These are phyloP conservation scores for Polia nebulosa DNA, from an alignment of 2,888 invertebrate genomes.

Conservation along the genomic window DNA sequence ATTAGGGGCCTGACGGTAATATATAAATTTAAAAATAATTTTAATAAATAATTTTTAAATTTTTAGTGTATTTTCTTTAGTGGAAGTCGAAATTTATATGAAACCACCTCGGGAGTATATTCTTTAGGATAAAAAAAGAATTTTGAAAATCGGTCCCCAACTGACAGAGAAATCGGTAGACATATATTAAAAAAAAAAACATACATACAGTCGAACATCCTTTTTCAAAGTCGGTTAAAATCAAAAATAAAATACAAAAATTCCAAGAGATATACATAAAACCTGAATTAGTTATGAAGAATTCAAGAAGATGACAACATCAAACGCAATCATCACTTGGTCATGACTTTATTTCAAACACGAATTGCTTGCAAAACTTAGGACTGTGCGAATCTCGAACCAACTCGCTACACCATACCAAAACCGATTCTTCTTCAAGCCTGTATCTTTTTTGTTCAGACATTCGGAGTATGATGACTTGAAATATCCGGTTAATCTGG, in stretches of 20 bases:
- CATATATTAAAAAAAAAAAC: too few species aligned
- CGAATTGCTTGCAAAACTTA: slow-evolving; percentile 4
- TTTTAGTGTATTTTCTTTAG: too few species aligned
- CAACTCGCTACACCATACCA: slow-evolving; percentile 10
- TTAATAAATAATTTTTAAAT: too few species aligned
- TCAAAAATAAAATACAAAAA: neutral
- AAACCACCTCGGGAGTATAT: too few species aligned
- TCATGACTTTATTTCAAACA: neutral
- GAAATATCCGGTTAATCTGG: slow-evolving; percentile 19
- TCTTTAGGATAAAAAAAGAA: too few species aligned
- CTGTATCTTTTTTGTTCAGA: slow-evolving; percentile 25
- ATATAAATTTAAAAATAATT: too few species aligned
- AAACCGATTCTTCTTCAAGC: slow-evolving; percentile 4
- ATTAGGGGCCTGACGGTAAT: too few species aligned
- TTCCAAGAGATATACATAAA: neutral
- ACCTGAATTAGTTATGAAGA: neutral
- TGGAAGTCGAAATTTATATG: too few species aligned
- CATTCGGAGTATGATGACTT: slow-evolving; percentile 30
- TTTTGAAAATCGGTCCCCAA: too few species aligned
- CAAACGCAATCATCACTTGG: neutral
- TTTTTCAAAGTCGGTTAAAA: too few species aligned
- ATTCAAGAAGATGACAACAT: neutral
- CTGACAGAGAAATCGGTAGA: too few species aligned
- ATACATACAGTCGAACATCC: too few species aligned
- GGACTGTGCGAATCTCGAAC: neutral